Conservation (phyloP, 2,113 vertebrate species). For the Microtus ochrogaster region DNA sequence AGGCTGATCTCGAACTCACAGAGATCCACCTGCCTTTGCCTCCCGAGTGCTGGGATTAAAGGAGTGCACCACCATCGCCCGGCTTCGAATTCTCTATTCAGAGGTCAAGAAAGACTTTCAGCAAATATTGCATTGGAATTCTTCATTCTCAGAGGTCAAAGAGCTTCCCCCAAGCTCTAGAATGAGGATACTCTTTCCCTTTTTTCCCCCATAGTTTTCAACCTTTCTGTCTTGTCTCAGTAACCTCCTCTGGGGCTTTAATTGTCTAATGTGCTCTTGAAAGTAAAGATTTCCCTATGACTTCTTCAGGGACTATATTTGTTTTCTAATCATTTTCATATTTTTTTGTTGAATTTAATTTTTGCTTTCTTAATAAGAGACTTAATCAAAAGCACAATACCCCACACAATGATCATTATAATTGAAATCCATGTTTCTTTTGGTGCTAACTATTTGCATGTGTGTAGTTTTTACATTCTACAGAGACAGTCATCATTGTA, state of each 20-base stretch:
- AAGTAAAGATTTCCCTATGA: neutral
- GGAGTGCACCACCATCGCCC: too few species aligned
- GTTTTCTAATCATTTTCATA: slow-evolving; percentile 43
- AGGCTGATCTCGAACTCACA: too few species aligned
- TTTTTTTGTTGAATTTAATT: neutral
- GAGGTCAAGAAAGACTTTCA: neutral
- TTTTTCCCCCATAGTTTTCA: neutral
- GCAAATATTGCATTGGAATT: neutral
- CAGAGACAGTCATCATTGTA: neutral
- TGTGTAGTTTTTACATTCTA: neutral
- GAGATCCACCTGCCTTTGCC: too few species aligned
- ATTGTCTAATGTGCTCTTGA: neutral
- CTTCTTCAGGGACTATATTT: slow-evolving; percentile 3
- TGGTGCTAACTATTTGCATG: neutral
- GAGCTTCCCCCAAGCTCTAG: neutral
- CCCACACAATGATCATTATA: neutral
- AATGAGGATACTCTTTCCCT: neutral
- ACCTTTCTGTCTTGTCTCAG: neutral
- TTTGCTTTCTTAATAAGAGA: slow-evolving; percentile 1
- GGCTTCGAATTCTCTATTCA: neutral
- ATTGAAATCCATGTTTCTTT: slow-evolving; percentile 37
- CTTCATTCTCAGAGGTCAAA: neutral
- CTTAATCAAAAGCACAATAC: neutral
- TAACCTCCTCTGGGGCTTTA: neutral
- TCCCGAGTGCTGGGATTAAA: too few species aligned